Base-by-base conservation (phyloP, 2,888 invertebrate genomes). In the Andricus curvator region DNA sequence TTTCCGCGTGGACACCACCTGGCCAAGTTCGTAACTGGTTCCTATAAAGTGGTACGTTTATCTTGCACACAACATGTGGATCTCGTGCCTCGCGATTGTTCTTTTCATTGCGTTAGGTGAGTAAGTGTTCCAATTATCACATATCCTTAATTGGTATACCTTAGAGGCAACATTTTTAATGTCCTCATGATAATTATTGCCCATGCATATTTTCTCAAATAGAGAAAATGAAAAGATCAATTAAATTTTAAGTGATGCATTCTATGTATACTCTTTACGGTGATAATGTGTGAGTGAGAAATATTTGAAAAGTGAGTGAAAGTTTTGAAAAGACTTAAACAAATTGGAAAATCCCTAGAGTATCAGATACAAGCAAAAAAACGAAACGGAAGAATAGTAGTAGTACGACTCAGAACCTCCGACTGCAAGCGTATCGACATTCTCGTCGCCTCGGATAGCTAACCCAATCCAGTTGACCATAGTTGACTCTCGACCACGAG, bases 1-100 rank as follows among this genome's bases (percentile, higher is more conserved):
- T 91, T 90, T 91, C 88, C 90, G 88, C 85, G 90, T 90, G 87
- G 89, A 90, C 88, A 87, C 82, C 87, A 86, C 51, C 84, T 85
- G 80, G 81, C 82, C 48, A 78, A 83, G 82, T 82, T 79, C 81
- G 77, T 60, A 78, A 79, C 60, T 77, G 67, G 48, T 67, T 70
- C 76, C 62, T 80, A 81, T 79, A 60, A 65, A 79, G 66, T 48
- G 48, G 37, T 62, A 56, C 65, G 33, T 79, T 78, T 74, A 37
- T 60, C 64, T 68, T 80, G 77, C 65, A 77, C 41, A 62, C 78
- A 86, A 76, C 60, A 86, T 86, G 86, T 79, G 81, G 56, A 78
- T 65, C 60, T 51, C 80, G 78, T 77, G 82, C 78, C 74, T 81
- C 48, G 79, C 78, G 77, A 62, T 80, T 79, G 37, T 85, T 37